A percentile compares a stretch with the other conserved stretches of the same genome.
phyloP scores from a whole-genome alignment of 1,140 invertebrate genomes.

The Reticulitermes speratus region DNA sequence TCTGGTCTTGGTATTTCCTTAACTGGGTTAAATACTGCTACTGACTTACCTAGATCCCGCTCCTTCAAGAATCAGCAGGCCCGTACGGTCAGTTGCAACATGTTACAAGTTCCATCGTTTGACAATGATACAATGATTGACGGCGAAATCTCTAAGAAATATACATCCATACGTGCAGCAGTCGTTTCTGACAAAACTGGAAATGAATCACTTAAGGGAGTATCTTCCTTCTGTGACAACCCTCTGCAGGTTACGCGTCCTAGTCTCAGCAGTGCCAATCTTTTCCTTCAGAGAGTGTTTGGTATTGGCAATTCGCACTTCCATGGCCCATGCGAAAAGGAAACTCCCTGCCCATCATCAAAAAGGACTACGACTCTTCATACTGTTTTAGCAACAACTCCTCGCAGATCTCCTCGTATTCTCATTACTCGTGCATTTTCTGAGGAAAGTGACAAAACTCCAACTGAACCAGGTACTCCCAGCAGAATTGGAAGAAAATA shows the following conservation, averaged over 20 bases:
- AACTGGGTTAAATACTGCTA: background rate
- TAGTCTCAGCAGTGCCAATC: constrained; percentile 45
- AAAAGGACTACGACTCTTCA: constrained; percentile 39
- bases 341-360: constrained; percentile 32
- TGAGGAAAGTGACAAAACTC: constrained; percentile 61
- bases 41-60: background rate
- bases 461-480: constrained; percentile 42
- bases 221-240: background rate
- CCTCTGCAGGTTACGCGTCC: background rate
- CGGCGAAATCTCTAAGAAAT: background rate
- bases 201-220: background rate
- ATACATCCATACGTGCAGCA: constrained; percentile 12
- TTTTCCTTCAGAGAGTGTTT: constrained; percentile 56
- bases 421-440: constrained; percentile 69
- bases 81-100: constrained; percentile 47
- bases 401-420: constrained; percentile 62
- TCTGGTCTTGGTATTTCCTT: constrained; percentile 37
- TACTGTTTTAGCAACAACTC: constrained; percentile 44
- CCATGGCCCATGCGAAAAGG: background rate
- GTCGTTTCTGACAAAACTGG: background rate
- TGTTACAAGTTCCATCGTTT: constrained; percentile 49
- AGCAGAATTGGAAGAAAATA: constrained; percentile 47
- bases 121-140: constrained; percentile 41
- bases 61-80: constrained; percentile 17
- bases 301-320: constrained; percentile 44